Base-by-base conservation (phyloP, 2,113 vertebrate species). In the Ibidorhyncha struthersii region DNA sequence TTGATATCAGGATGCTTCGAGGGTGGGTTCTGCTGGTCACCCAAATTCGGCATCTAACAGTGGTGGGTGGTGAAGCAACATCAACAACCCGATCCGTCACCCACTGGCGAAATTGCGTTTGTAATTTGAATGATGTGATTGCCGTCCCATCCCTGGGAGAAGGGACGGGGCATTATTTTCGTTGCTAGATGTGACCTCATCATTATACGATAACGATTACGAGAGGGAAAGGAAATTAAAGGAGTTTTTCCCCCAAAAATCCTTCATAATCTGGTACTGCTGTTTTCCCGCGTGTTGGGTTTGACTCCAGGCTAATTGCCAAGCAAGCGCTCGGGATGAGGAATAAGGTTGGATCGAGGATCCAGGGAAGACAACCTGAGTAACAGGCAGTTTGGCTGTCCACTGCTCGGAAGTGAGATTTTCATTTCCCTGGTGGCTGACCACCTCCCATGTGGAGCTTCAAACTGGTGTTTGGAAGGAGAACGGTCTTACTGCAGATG, bases 91-190 rank as follows among this genome's bases (percentile, higher is more conserved):
- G 9, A 5, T 15, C 8, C 2, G 1, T 16, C 9, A 40, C 13
- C 23, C 74, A 23, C 1, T 3, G 0, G 59, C 0, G 11, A 43
- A n/a, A 32, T 8, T 3, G 0, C 29, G 1, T 0, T 1, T 3
- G 22, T 2, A 0, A 41, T 8, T 7, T 34, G 50, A 17, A 10
- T 1, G 12, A 3, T 0, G 40, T 8, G 1, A 21, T 12, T 16
- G 30, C 66, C 1, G 3, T 12, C 45, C 23, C 61, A 13, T 8
- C 53, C 34, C 23, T 5, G 62, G 73, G 70, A 27, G 9, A 15
- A 34, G 77, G 34, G 21, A 29, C 13, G 1, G 0, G 32, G 55
- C 34, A 3, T 5, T 41, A 0, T 22, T 1, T 9, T 26, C 80
- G 10, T 26, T 29, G 8, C 26, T 21, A 25, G 26, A 4, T 9